Base-by-base conservation (phyloP, 2,113 vertebrate genomes). In the Himantopus leucocephalus region DNA sequence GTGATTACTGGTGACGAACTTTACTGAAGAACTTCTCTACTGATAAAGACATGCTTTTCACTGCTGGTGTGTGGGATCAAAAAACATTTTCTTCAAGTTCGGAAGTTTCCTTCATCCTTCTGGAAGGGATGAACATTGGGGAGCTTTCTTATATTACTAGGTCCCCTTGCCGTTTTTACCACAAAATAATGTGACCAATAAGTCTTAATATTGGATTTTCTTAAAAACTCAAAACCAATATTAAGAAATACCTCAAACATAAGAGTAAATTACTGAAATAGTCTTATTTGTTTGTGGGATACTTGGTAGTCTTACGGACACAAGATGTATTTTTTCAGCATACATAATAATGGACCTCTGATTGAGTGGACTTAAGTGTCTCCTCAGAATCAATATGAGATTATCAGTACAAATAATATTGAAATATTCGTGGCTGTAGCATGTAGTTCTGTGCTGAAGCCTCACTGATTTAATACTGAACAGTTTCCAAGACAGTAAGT, bases 321-420 rank as follows among this genome's bases (percentile, higher is more conserved):
- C 2, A 43, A 47, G 13, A 41, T 23, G 4, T 11, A 2, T 35
- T 72, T 85, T 64, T 45, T n/a, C 19, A 76, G 7, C 12, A 8
- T 43, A 5, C 10, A 5, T 18, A 23, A 12, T n/a, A 32, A 14
- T 10, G 6, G 14, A 1, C 10, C n/a, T 62, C 47, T 66, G 59
- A 45, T 29, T 55, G 29, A 7, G 14, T 1, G 2, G 41, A 9
- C 17, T 50, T 43, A 3, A 50, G 3, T 7, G 5, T 34, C 23
- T 63, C 20, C 15, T 81, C 30, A 45, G 59, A 77, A 48, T 39
- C 18, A 34, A 34, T 67, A 8, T 7, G 74, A 62, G 60, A 10
- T 55, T 19, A 64, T 62, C 39, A 4, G 9, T 30, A 9, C 6
- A 35, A 77, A 0, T 0, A 4, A 2, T 30, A 10, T 12, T 76